Evolutionary conservation across 2,113 vertebrate genomes (phyloP).

Genomic region (Pithys albifrons): DNA sequence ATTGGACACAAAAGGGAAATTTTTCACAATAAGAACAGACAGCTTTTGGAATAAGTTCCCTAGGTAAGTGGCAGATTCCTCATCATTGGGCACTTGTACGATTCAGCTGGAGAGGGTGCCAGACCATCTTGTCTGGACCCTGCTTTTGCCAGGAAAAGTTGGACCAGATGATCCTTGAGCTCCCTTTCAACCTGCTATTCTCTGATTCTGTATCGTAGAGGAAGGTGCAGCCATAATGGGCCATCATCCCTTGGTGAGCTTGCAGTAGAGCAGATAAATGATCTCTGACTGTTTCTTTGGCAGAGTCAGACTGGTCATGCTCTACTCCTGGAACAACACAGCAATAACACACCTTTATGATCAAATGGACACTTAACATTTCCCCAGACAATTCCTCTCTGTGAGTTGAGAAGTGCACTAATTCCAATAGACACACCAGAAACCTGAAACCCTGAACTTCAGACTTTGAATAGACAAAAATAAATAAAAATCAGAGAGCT

Average conservation of each 20-base stretch:
- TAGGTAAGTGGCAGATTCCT: neutral
- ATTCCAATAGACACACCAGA: neutral
- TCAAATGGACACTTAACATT: neutral
- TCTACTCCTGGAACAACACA: neutral
- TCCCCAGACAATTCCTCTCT: neutral
- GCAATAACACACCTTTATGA: neutral
- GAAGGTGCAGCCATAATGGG: neutral
- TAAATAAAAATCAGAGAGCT: slow-evolving; percentile 18
- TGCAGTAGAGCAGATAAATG: neutral
- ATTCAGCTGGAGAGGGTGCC: neutral
- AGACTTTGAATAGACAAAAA: neutral
- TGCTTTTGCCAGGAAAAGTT: neutral
- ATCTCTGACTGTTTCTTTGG: neutral
- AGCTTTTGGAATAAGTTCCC: neutral
- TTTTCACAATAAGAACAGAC: neutral
- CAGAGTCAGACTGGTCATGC: neutral
- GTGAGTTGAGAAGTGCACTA: neutral
- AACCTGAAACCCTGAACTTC: neutral
- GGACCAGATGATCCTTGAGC: neutral
- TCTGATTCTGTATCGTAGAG: neutral
- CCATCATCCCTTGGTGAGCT: neutral
- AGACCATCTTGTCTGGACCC: neutral
- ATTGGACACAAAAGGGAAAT: neutral
- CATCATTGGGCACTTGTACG: neutral
- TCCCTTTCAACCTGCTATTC: neutral